Evolutionary conservation across 1,140 invertebrate species (phyloP).

Genomic region (Danaus melanippus): DNA sequence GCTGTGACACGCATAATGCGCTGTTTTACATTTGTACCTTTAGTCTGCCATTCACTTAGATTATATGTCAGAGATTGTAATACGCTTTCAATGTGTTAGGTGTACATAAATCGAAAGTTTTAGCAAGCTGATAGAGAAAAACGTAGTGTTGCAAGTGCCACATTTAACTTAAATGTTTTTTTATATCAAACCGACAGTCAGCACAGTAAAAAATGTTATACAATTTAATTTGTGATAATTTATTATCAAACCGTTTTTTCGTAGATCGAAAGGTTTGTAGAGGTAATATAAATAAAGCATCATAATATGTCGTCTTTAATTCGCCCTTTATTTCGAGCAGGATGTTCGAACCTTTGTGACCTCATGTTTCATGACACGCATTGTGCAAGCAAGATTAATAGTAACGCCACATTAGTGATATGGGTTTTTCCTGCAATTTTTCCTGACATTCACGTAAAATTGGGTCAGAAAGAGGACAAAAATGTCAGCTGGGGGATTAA

Average conservation of each 20-base stretch:
- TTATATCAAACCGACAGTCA: conserved; percentile 2
- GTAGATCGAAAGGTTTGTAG: no score
- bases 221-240: no score
- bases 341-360: conserved; percentile 39
- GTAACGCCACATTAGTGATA: conserved; percentile 51
- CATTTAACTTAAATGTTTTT: not conserved
- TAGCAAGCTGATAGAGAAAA: no score
- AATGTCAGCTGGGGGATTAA: conserved; percentile 33
- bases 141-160: not conserved
- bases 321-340: conserved; percentile 11
- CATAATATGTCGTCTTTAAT: not conserved
- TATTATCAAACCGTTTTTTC: no score
- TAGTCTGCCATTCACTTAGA: conserved; percentile 13
- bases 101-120: not conserved
- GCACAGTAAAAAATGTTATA: not conserved
- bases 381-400: conserved; percentile 65
- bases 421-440: conserved; percentile 42
- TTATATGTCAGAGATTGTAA: conserved; percentile 25
- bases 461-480: conserved; percentile 30
- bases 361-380: conserved; percentile 41
- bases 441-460: conserved; percentile 37
- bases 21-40: conserved; percentile 51
- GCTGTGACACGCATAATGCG: conserved; percentile 50
- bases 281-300: no score
- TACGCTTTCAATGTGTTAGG: conserved; percentile 17